phyloP scores from a whole-genome alignment of 2,888 invertebrate species.

The Altica lythri region DNA sequence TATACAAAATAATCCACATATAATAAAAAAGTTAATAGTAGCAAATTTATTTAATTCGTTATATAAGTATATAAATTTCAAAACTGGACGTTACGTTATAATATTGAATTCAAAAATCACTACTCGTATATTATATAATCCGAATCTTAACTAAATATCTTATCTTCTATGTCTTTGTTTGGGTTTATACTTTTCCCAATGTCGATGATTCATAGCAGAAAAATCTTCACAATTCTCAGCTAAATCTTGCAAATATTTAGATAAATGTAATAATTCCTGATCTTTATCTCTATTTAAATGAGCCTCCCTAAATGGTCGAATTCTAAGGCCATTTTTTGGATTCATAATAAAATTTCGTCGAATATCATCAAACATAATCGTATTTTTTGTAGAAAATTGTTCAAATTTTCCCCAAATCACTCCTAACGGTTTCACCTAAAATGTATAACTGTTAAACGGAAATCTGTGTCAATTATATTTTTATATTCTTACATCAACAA shows the following conservation, averaged over 20 bases:
- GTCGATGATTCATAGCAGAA: constrained; percentile 81
- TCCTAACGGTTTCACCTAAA: constrained; percentile 88
- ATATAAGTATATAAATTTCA: no score
- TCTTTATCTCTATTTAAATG: constrained; percentile 86
- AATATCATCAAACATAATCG: constrained; percentile 98
- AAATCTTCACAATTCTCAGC: constrained; percentile 82
- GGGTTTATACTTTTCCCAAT: constrained; percentile 84
- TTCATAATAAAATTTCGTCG: constrained; percentile 97
- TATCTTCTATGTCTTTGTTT: constrained; percentile 46
- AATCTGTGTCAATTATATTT: no score
- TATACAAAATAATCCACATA: no score
- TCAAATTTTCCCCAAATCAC: constrained; percentile 96
- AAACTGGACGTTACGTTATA: no score
- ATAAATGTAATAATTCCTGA: constrained; percentile 77
- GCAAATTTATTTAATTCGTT: no score
- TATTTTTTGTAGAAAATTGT: constrained; percentile 87
- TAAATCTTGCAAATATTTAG: constrained; percentile 82
- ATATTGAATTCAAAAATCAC: no score
- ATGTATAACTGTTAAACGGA: constrained; percentile 14
- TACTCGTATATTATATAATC: no score
- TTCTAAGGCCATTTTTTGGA: constrained; percentile 89
- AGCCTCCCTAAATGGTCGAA: constrained; percentile 88
- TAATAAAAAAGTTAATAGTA: no score
- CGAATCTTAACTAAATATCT: no score
- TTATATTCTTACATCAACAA: constrained; percentile 75